Evolutionary conservation across 2,113 vertebrate genomes (phyloP).

Genomic region (Podarcis cretensis): DNA sequence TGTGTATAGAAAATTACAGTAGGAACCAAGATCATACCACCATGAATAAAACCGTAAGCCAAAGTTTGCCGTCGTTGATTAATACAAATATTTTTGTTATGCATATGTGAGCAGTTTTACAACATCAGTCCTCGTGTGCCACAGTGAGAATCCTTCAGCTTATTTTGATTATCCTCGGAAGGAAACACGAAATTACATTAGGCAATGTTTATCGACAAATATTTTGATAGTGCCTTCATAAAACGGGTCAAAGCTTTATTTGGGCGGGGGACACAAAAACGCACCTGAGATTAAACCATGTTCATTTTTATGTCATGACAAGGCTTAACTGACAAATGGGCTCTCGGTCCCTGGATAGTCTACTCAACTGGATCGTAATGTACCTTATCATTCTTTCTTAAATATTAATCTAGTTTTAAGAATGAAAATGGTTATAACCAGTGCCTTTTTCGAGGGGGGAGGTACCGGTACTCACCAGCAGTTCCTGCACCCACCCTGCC

Average conservation of each 20-base stretch:
- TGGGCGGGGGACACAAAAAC: background rate
- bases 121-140: background rate
- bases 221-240: background rate
- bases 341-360: background rate
- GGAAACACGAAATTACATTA: constrained; percentile 24
- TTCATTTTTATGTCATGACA: background rate
- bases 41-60: background rate
- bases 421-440: background rate
- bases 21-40: background rate
- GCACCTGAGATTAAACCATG: background rate
- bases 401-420: background rate
- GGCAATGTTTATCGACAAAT: constrained; percentile 32
- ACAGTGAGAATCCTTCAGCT: background rate
- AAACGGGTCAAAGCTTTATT: background rate
- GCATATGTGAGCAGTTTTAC: background rate
- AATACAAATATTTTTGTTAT: constrained; percentile 27
- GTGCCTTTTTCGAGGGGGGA: background rate
- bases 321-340: background rate
- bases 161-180: constrained; percentile 9
- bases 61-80: background rate
- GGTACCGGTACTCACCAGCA: no score
- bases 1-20: background rate
- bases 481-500: no score
- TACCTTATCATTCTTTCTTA: background rate
- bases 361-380: background rate